Conservation (phyloP, 30 jellyfish, hydroid and myxozoan genomes). For the Aurelia aurita complex sp. Pacific region DNA sequence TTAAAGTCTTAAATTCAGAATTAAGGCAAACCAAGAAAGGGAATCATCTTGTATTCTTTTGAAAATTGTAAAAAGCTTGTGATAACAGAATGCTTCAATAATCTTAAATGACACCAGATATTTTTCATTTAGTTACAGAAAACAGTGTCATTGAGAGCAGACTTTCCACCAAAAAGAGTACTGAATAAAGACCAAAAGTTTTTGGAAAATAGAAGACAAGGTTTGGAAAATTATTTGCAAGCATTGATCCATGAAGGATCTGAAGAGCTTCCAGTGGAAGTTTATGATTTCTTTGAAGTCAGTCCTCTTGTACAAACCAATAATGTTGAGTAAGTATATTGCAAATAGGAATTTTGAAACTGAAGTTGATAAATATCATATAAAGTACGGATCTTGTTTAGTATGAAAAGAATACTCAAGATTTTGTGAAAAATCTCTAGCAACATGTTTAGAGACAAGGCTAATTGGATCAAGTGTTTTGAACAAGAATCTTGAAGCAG, state of each 20-base stretch:
- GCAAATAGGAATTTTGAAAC: background rate
- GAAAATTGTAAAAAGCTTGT: too few species aligned
- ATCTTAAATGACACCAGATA: background rate
- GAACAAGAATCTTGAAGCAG: too few species aligned
- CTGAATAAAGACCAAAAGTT: conserved; percentile 56
- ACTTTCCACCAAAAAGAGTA: conserved; percentile 58
- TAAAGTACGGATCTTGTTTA: too few species aligned
- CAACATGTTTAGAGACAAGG: too few species aligned
- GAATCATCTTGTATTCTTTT: too few species aligned
- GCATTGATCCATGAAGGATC: conserved; percentile 69
- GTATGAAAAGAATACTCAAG: too few species aligned
- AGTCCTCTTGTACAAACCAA: conserved; percentile 35
- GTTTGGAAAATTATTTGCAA: conserved; percentile 70
- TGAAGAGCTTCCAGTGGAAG: conserved; percentile 71
- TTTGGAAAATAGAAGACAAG: conserved; percentile 63
- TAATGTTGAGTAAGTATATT: conserved; percentile 6
- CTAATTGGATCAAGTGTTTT: too few species aligned
- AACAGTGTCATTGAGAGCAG: conserved; percentile 54
- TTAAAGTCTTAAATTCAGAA: too few species aligned
- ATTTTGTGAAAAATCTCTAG: too few species aligned
- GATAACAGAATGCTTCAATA: too few species aligned
- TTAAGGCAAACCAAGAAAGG: too few species aligned
- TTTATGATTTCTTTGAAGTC: conserved; percentile 54
- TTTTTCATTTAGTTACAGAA: conserved; percentile 43
- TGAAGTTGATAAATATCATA: background rate